Base-by-base conservation (phyloP, 2,113 vertebrate species). In the Rhodinocichla rosea region DNA sequence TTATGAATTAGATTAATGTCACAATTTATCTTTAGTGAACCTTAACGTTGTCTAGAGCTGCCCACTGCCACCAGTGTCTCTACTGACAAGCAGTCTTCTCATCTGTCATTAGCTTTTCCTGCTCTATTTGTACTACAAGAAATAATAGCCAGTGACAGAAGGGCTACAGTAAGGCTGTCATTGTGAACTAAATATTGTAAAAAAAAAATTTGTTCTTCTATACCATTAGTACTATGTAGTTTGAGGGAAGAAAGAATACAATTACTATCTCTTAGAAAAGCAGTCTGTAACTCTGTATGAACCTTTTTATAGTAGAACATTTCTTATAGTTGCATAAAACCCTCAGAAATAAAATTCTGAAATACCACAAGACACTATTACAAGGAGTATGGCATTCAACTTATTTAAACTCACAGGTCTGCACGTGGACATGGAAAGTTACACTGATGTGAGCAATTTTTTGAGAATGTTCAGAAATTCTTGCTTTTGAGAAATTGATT, bases 1-100 rank as follows among this genome's bases (percentile, higher is more conserved):
- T 92, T 98, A 98, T 86, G 98, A 98, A 92, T 82, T 97, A 75
- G 97, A 98, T 95, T 98, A 96, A 96, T 17, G 28, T 59, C 55
- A 21, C 11, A 8, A 37, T 65, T 83, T 59, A 74, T 40, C 42
- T 88, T 21, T 20, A 35, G 50, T 69, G 78, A 89, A 69, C 11
- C 19, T 47, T 42, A 35, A 73, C 55, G 62, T 15, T 55, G 45
- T 75, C 40, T 9, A 49, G 70, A 85, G 44, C 49, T 88, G 67
- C 50, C 19, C 20, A 35, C 39, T 64, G 81, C 15, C 45, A 74
- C 26, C 55, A 49, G 53, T 7, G 5, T 91, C 55, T 81, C 42
- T 62, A 30, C 35, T 57, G 75, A 91, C 65, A 77, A 42, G 15
- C 45, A 59, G 27, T 39, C 35, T 86, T 32, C 47, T 83, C 47